phyloP scores from a whole-genome alignment of 2,797 vertebrate species.

The Momotus momota region DNA sequence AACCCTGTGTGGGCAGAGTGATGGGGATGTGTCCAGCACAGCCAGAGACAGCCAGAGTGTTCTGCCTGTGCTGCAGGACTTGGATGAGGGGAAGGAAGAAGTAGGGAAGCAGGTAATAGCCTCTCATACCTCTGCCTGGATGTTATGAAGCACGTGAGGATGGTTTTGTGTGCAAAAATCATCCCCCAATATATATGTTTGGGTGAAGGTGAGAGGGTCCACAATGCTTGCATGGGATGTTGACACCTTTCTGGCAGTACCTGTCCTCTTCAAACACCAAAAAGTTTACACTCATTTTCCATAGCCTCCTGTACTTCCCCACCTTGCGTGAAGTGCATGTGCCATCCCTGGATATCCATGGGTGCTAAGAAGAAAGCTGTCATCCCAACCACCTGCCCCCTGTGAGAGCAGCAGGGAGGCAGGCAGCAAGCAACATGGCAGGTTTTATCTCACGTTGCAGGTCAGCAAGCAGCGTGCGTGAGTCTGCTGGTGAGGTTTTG shows the following conservation, averaged over 20 bases:
- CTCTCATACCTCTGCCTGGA: neutral
- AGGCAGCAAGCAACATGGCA: neutral
- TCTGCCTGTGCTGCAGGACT: fast-evolving
- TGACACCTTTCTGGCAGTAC: fast-evolving
- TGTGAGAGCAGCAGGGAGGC: fast-evolving
- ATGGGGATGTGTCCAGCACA: neutral
- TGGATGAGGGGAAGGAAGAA: neutral
- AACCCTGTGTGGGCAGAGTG: fast-evolving
- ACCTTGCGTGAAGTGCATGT: fast-evolving
- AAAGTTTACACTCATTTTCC: neutral
- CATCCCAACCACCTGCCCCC: neutral
- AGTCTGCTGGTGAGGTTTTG: neutral
- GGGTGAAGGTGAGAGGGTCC: neutral
- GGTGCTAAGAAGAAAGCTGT: neutral
- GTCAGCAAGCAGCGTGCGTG: neutral
- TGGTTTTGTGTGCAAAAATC: neutral
- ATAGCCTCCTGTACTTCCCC: neutral
- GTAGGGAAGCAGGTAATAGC: neutral
- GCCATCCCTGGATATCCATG: neutral
- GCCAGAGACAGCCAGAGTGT: neutral
- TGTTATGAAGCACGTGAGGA: neutral
- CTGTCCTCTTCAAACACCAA: neutral
- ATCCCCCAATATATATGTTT: neutral
- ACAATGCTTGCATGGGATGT: fast-evolving
- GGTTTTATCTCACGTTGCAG: fast-evolving